Conservation (phyloP, 1,140 invertebrate species). For the Diorhabda carinulata region DNA sequence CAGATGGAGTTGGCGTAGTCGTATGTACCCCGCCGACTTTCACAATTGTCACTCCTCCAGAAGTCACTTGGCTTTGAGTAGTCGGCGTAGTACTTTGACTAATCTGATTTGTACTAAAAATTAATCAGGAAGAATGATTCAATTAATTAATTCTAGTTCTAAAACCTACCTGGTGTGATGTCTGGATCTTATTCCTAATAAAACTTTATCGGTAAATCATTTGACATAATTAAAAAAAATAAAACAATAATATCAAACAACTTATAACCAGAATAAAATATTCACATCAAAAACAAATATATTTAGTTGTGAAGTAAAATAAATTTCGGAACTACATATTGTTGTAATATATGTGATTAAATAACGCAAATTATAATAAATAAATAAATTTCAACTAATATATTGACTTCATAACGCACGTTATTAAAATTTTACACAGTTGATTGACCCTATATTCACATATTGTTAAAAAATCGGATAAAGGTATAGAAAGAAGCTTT, state of each 20-base stretch:
- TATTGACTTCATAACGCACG: too few species aligned
- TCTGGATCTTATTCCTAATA: constrained; percentile 65
- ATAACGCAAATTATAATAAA: too few species aligned
- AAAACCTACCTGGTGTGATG: constrained; percentile 52
- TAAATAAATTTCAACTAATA: too few species aligned
- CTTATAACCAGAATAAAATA: too few species aligned
- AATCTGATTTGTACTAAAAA: constrained; percentile 42
- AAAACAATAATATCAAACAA: too few species aligned
- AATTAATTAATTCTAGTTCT: background rate
- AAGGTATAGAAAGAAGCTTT: background rate
- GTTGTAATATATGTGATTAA: too few species aligned
- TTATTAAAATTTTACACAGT: background rate
- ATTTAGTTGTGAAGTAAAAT: too few species aligned
- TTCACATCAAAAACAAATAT: too few species aligned
- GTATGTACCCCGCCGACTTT: constrained; percentile 59
- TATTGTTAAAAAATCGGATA: background rate
- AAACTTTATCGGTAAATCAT: constrained; percentile 73
- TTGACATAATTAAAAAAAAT: too few species aligned
- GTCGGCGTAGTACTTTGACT: constrained; percentile 29
- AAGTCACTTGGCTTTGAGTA: constrained; percentile 60
- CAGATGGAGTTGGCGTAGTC: constrained; percentile 34
- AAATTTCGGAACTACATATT: too few species aligned
- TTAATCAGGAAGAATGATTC: background rate
- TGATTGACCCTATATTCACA: background rate
- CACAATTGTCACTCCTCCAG: constrained; percentile 70